Conservation (phyloP, 2,113 vertebrate genomes). For the Mohoua ochrocephala region DNA sequence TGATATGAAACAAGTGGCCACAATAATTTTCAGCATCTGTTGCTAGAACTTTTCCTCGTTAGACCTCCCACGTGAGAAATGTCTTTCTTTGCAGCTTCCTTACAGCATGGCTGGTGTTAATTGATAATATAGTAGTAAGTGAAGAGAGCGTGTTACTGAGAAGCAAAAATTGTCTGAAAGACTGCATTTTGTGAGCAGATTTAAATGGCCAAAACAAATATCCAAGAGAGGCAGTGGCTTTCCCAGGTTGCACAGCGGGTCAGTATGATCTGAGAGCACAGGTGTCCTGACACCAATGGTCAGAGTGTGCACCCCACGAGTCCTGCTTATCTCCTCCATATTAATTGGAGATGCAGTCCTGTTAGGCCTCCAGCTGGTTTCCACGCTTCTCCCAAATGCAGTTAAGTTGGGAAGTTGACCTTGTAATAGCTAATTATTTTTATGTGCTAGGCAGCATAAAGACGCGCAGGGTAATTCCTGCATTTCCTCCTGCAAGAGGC, state of each 20-base stretch:
- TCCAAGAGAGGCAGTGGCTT: neutral
- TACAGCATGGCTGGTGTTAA: neutral
- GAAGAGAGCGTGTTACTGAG: neutral
- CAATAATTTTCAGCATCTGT: neutral
- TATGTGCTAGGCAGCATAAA: neutral
- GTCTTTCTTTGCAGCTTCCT: neutral
- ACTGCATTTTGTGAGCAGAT: neutral
- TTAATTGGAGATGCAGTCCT: neutral
- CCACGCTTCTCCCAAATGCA: neutral
- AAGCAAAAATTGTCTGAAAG: neutral
- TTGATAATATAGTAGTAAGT: neutral
- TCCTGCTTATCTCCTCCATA: neutral
- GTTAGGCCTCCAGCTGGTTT: neutral
- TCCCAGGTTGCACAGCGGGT: neutral
- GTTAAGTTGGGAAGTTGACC: neutral
- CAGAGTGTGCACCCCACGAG: neutral
- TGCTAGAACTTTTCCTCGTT: neutral
- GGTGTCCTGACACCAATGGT: neutral
- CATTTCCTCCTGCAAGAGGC: neutral
- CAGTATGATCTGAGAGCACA: neutral
- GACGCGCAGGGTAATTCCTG: neutral
- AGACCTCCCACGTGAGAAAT: neutral
- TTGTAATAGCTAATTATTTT: neutral
- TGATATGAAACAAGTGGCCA: neutral
- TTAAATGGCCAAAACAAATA: neutral